Evolutionary conservation across 2,113 vertebrate genomes (phyloP), one percentile per base, ranked within the genome.

Genomic region (Lepus europaeus): DNA sequence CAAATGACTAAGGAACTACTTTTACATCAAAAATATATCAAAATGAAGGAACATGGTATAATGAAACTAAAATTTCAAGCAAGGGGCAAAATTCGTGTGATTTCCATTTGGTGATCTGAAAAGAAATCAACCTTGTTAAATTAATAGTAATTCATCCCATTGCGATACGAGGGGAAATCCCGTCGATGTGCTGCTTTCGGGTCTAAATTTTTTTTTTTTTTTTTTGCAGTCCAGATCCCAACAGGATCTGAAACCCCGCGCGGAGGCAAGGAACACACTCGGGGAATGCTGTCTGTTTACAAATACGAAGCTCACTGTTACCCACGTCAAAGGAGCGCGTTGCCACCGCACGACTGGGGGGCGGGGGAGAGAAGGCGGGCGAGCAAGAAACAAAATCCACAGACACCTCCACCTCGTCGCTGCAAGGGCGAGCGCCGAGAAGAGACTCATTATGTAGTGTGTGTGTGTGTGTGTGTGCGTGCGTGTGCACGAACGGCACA

Each of bases 221-320:
- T 90, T 95, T 96, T 69, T 73, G 76, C 90, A 93, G 89, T 84
- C 53, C 66, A 5, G 80, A 77, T n/a, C 91, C 82, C 73, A 73
- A 82, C 80, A 70, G 87, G 87, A 93, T 92, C 77, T 3, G 69
- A 89, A 87, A 61, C 63, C 93, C 80, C 91, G 77, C 16, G 84
- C 82, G 56, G 94, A 80, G 95, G 96, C 82, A 94, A 78, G 95
- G 85, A 66, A 79, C 79, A 91, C 95, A 76, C 82, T 68, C 64
- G 2, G 78, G n/a, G 83, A 89, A 85, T 69, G 89, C 88, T 59
- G 74, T 96, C 86, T 97, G 96, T 97, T 97, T 97, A 97, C 97
- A 97, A 97, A 97, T 97, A 96, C 76, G 79, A 97, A 95, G n/a
- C 96, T 95, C 97, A 69, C 90, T 78, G 96, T 96, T 96, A 94